Conservation (phyloP, 2,797 vertebrate genomes). For the Neostethus bicornis region DNA sequence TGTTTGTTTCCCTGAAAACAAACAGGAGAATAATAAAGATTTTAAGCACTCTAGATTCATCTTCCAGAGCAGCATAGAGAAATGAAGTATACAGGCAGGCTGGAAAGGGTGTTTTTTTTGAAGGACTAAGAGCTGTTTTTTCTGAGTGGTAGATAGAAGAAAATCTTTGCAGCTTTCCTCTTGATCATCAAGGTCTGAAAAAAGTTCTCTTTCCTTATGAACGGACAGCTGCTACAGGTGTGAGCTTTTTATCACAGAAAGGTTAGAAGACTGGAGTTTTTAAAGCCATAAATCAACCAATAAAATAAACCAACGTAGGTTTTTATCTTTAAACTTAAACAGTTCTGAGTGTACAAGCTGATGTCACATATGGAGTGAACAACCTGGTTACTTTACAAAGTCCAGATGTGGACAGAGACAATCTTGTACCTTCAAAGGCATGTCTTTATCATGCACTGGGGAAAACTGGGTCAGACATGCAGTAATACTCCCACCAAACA, state of each 20-base stretch:
- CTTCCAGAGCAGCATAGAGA: no score
- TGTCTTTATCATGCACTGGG: slow-evolving; percentile 30
- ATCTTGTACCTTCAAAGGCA: slow-evolving; percentile 1
- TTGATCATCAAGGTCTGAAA: slow-evolving; percentile 11
- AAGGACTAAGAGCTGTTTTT: slow-evolving; percentile 10
- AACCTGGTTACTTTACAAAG: not conserved
- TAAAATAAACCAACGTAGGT: slow-evolving; percentile 36
- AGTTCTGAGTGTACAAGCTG: slow-evolving; percentile 3
- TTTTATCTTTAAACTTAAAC: slow-evolving; percentile 26
- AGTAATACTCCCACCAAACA: slow-evolving; percentile 29
- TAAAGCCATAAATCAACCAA: slow-evolving; percentile 19
- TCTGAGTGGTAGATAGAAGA: slow-evolving; percentile 18
- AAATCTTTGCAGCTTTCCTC: slow-evolving; percentile 31
- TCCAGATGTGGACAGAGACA: slow-evolving; percentile 23
- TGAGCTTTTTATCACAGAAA: slow-evolving; percentile 49
- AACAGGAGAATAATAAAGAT: no score
- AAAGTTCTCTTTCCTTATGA: slow-evolving; percentile 7
- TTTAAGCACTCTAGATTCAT: no score
- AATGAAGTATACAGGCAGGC: no score
- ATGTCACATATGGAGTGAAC: not conserved
- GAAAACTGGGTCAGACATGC: slow-evolving; percentile 13
- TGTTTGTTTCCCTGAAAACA: no score
- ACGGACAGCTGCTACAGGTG: slow-evolving; percentile 53
- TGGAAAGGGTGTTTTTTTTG: no score
- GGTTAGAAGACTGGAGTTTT: slow-evolving; percentile 30